phyloP scores from a whole-genome alignment of 2,888 invertebrate species.

The Podabrus alpinus region DNA sequence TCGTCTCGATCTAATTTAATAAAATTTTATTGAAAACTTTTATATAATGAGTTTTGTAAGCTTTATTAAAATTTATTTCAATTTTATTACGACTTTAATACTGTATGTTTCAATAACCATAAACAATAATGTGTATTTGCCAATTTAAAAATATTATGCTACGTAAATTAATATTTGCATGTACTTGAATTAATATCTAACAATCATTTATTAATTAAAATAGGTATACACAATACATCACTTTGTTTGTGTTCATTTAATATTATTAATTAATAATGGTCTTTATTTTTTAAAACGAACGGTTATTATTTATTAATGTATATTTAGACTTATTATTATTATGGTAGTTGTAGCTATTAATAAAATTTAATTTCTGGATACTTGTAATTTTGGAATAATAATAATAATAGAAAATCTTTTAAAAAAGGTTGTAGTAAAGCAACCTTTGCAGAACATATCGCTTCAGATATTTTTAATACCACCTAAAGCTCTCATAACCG shows the following conservation, averaged over 20 bases:
- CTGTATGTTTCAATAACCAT: background rate
- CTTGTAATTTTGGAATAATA: too few relatives aligned
- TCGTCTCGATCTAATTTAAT: slow-evolving; percentile 30
- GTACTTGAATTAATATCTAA: background rate
- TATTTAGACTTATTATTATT: background rate
- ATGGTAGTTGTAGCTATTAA: too few relatives aligned
- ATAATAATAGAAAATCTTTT: background rate
- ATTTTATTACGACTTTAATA: background rate
- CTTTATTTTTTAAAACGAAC: background rate
- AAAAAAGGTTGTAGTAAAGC: background rate
- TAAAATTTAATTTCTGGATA: background rate
- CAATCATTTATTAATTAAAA: background rate
- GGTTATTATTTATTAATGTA: background rate
- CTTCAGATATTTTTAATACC: slow-evolving; percentile 4
- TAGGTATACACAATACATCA: background rate
- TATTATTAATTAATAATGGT: background rate
- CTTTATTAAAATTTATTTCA: slow-evolving; percentile 28
- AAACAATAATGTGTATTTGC: background rate
- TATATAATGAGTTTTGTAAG: slow-evolving; percentile 29
- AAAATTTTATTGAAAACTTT: slow-evolving; percentile 31
- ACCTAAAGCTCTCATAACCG: slow-evolving; percentile 17
- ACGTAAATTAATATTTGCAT: background rate
- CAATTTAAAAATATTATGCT: background rate
- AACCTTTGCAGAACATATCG: background rate
- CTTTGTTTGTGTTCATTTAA: background rate